Conservation (phyloP, 2,797 vertebrate genomes). For the Synanceia verrucosa region DNA sequence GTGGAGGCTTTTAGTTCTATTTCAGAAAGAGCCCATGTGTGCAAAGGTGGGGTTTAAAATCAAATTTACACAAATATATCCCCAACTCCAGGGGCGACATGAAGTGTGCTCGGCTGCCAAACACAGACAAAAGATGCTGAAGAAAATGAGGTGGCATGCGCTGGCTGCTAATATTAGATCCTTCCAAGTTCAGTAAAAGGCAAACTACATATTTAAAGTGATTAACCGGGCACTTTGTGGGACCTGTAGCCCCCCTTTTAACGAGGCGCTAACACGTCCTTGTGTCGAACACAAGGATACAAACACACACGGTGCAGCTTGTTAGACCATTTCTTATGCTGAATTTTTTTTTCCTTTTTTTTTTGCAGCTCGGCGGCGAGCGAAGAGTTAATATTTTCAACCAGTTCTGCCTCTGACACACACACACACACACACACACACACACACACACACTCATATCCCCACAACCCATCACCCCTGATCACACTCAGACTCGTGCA, state of each 20-base stretch:
- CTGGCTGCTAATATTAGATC: conserved; percentile 3
- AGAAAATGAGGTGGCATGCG: background rate
- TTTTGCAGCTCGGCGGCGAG: conserved; percentile 62
- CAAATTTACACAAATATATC: conserved; percentile 35
- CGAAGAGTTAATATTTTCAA: conserved; percentile 82
- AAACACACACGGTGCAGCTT: conserved; percentile 44
- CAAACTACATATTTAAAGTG: conserved; percentile 36
- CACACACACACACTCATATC: conserved; percentile 17
- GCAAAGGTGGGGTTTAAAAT: conserved; percentile 44
- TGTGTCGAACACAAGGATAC: conserved; percentile 18
- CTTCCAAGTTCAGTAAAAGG: conserved; percentile 33
- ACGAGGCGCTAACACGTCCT: conserved; percentile 17
- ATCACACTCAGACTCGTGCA: conserved; percentile 35
- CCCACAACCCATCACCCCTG: conserved; percentile 51
- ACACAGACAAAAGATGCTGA: conserved; percentile 15
- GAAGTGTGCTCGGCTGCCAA: background rate
- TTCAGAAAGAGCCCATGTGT: conserved; percentile 50
- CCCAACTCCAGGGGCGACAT: conserved; percentile 8
- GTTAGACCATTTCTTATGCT: conserved; percentile 56
- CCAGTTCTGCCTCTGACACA: conserved; percentile 76
- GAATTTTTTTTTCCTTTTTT: too few relatives aligned
- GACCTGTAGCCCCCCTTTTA: conserved; percentile 17
- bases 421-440: conserved; percentile 40
- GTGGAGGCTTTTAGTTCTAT: conserved; percentile 62
- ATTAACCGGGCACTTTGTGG: conserved; percentile 33